Percentiles rank a stretch among this genome's conserved stretches.
Conservation (phyloP, 2,113 vertebrate genomes). For the Tympanuchus pallidicinctus region DNA sequence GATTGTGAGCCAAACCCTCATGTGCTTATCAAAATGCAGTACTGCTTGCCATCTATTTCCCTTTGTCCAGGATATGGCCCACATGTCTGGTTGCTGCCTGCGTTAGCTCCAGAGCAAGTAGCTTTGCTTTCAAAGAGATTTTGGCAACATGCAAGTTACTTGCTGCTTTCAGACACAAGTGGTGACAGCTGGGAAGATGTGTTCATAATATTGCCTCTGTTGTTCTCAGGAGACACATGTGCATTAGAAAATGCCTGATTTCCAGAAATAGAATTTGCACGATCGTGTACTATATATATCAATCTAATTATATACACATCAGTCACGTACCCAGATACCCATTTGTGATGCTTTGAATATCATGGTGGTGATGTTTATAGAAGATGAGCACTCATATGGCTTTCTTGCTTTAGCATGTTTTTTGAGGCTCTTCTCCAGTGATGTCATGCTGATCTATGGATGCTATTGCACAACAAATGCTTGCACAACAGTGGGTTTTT, state of each 20-base stretch:
- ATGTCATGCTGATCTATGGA: background rate
- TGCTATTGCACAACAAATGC: background rate
- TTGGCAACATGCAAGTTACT: background rate
- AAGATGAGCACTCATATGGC: no score
- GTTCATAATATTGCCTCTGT: background rate
- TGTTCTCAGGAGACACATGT: background rate
- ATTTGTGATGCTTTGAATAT: background rate
- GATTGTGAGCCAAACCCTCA: background rate
- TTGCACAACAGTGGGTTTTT: no score
- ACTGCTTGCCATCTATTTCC: background rate
- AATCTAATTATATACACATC: background rate
- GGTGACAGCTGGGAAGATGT: background rate
- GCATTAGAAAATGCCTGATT: background rate
- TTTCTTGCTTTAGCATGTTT: background rate
- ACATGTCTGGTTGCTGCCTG: rapidly evolving
- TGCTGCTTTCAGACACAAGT: background rate
- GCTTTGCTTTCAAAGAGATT: background rate
- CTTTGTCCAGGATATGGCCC: background rate
- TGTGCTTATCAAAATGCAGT: background rate
- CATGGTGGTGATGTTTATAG: no score
- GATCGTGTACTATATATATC: background rate
- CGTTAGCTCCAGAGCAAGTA: background rate
- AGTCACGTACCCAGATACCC: background rate
- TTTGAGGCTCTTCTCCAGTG: background rate
- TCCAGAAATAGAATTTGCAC: background rate